Evolutionary conservation across 2,113 vertebrate genomes (phyloP), one percentile per base, ranked within the genome.

Genomic region (Rutilus rutilus): DNA sequence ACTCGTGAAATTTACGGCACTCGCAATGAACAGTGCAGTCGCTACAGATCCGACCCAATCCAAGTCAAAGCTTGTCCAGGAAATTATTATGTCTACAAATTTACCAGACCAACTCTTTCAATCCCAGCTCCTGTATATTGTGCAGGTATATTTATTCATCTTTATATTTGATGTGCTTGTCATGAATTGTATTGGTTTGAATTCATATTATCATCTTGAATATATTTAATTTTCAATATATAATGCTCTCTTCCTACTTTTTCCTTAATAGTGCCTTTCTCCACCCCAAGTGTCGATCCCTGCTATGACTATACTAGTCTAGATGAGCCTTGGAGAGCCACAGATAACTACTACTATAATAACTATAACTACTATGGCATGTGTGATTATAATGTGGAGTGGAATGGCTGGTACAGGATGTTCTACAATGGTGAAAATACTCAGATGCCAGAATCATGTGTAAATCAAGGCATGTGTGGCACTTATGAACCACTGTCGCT

Each of bases 381-480:
- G 25, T 81, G 78, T 80, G 78, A 80, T 45, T 80, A 81, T 81
- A 81, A 81, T 81, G 78, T 81, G 11, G 25, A 81, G 1, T 81
- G 78, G 78, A 81, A 81, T 5, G 78, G 78, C 25, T 81, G 78
- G 78, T 81, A 81, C 78, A 50, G 78, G 14, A 4, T 81, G 15
- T 64, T 81, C n/a, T 9, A 27, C 17, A 65, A 65, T 6, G n/a
- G 15, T 50, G n/a, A 65, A 14, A 81, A n/a, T 42, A 1, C 33
- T 1, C 69, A 42, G 36, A 73, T 73, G 69, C 1, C 69, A 73
- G 69, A 73, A n/a, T 45, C 59, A 19, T 65, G 8, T 65, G 60
- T 81, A 0, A 47, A n/a, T 81, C 0, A 2, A 0, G 7, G 2
- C 3, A 81, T 47, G 78, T 81, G 78, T 64, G 60, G 78, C 60